A percentile compares a stretch with the other conserved stretches of the same genome.
Evolutionary conservation across 1,140 invertebrate species (phyloP).

Genomic region (Trachymyrmex cornetzi): DNA sequence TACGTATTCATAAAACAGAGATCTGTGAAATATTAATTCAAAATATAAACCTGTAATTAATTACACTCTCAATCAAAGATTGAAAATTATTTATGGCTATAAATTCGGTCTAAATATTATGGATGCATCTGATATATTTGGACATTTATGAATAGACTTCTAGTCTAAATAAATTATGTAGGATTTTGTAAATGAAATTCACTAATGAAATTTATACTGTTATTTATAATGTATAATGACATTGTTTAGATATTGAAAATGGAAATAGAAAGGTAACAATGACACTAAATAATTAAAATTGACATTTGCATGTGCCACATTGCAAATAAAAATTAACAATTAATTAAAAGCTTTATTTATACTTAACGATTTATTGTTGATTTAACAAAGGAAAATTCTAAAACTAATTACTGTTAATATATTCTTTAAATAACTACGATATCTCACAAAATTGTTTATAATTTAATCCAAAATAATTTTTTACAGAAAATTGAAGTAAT

Average conservation of each 20-base stretch:
- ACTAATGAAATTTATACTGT: background rate
- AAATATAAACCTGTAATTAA: no score
- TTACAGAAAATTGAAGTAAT: background rate
- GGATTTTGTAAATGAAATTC: background rate
- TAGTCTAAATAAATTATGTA: constrained; percentile 29
- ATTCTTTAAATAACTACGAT: background rate
- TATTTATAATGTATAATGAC: background rate
- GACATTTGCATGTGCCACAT: background rate
- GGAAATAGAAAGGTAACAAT: background rate
- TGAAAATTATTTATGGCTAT: no score
- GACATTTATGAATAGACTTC: constrained; percentile 1
- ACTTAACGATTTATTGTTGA: background rate
- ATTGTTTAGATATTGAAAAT: constrained; percentile 24
- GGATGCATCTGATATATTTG: background rate
- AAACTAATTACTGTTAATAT: background rate
- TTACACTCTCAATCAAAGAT: no score
- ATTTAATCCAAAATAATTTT: background rate
- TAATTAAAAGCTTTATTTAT: background rate
- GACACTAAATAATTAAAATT: constrained; percentile 18
- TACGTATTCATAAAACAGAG: no score
- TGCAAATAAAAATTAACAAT: constrained; percentile 10
- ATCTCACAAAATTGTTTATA: background rate
- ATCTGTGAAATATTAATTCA: no score
- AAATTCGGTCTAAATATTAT: background rate
- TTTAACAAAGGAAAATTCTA: background rate